These are phyloP conservation scores for Pammene aurita DNA, from an alignment of 2,888 invertebrate genomes.

Conservation along the genomic window DNA sequence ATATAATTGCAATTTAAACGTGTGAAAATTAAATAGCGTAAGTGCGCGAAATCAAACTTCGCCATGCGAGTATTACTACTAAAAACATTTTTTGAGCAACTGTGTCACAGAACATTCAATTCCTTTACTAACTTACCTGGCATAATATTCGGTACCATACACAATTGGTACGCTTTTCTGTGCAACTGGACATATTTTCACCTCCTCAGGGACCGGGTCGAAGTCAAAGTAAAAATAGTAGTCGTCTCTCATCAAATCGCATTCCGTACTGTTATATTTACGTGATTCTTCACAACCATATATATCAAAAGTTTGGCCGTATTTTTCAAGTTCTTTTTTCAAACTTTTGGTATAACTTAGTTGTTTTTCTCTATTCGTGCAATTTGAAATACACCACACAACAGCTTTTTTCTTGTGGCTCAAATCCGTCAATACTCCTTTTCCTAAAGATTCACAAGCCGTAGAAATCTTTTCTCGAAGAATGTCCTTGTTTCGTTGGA, in stretches of 20 bases:
- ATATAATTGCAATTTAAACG: too few species aligned
- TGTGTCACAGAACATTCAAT: too few species aligned
- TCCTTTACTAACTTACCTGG: not conserved
- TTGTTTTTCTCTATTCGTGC: not conserved
- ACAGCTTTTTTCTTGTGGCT: slow-evolving; percentile 5
- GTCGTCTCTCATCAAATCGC: not conserved
- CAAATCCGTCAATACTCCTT: not conserved
- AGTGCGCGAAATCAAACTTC: too few species aligned
- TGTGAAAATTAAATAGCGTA: too few species aligned
- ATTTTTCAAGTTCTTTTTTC: not conserved
- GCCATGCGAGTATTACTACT: too few species aligned
- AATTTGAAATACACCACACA: slow-evolving; percentile 1
- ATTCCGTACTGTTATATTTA: not conserved
- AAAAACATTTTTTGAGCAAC: too few species aligned
- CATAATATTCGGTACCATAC: not conserved
- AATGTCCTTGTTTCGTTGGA: not conserved
- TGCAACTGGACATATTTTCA: not conserved
- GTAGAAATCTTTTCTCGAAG: not conserved
- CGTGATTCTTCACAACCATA: not conserved
- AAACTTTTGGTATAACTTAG: not conserved
- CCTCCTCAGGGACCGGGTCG: not conserved
- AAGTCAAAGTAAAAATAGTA: slow-evolving; percentile 7
- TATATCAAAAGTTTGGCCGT: not conserved
- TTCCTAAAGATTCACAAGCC: not conserved
- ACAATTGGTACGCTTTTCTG: not conserved